Percentiles rank a stretch among this genome's conserved stretches.
Evolutionary conservation across 2,113 vertebrate species (phyloP).

Genomic region (Silurus meridionalis): DNA sequence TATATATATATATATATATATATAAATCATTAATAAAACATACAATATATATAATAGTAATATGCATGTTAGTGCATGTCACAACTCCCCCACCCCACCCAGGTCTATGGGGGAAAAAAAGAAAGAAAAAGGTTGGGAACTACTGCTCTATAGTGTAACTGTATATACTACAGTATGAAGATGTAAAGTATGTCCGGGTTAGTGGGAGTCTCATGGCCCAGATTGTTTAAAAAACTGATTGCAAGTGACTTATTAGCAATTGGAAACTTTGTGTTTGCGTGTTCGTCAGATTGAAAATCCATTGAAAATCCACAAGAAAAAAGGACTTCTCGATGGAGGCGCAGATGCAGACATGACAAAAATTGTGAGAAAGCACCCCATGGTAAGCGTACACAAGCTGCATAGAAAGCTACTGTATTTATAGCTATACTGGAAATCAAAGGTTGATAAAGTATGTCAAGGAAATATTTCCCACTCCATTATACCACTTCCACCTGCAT

Average conservation of each 20-base stretch:
- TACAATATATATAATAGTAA: too few relatives aligned
- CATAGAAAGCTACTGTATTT: not conserved
- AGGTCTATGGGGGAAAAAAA: too few relatives aligned
- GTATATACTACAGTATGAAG: not conserved
- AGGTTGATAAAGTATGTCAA: not conserved
- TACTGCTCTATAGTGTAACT: not conserved
- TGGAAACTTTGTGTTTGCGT: conserved; percentile 8
- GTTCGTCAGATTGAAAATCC: conserved; percentile 64
- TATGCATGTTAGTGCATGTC: too few relatives aligned
- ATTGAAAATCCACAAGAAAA: conserved; percentile 59
- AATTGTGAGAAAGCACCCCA: conserved; percentile 17
- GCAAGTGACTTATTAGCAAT: not conserved
- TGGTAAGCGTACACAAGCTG: conserved; percentile 23
- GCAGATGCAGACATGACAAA: conserved; percentile 51
- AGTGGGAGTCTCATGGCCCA: not conserved
- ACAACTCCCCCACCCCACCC: too few relatives aligned
- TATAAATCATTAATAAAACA: too few relatives aligned
- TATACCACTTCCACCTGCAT: not conserved
- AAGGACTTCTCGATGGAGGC: conserved; percentile 48
- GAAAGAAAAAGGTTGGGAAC: too few relatives aligned
- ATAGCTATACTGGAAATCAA: not conserved
- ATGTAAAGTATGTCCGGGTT: not conserved
- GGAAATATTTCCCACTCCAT: too few relatives aligned
- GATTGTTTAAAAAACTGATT: not conserved
- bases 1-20: too few relatives aligned